These are phyloP conservation scores for Gymnocephalus cernua DNA, from an alignment of 2,113 vertebrate species.

Conservation along the genomic window DNA sequence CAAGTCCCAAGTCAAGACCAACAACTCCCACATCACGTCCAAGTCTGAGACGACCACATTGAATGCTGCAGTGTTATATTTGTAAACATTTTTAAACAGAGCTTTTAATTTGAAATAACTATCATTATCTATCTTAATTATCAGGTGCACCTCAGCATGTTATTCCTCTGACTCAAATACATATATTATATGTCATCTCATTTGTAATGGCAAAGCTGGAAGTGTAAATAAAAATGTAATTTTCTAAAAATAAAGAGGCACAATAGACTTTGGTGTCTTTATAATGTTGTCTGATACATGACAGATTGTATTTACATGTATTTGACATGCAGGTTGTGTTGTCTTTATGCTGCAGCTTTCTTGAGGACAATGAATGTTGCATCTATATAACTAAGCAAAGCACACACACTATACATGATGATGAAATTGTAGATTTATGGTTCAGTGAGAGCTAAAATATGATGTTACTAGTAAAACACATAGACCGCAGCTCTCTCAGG, in stretches of 20 bases:
- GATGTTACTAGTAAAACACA: conserved; percentile 3
- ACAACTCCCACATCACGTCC: too few species aligned
- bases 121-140: not conserved
- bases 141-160: too few species aligned
- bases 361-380: not conserved
- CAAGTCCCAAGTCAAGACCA: too few species aligned
- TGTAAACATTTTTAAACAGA: too few species aligned
- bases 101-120: not conserved
- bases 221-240: not conserved
- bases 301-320: not conserved
- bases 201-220: not conserved
- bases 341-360: not conserved
- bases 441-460: conserved; percentile 21
- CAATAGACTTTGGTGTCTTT: not conserved
- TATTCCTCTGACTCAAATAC: not conserved
- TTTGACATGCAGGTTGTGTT: not conserved
- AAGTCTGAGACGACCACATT: not conserved
- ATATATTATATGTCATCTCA: not conserved
- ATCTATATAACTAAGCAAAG: not conserved
- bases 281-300: not conserved
- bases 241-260: not conserved
- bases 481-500: conserved; percentile 1
- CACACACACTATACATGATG: not conserved
- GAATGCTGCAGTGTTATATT: not conserved
- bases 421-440: not conserved